Conservation (phyloP, 1,140 invertebrate genomes). For the Diachasma alloeum region DNA sequence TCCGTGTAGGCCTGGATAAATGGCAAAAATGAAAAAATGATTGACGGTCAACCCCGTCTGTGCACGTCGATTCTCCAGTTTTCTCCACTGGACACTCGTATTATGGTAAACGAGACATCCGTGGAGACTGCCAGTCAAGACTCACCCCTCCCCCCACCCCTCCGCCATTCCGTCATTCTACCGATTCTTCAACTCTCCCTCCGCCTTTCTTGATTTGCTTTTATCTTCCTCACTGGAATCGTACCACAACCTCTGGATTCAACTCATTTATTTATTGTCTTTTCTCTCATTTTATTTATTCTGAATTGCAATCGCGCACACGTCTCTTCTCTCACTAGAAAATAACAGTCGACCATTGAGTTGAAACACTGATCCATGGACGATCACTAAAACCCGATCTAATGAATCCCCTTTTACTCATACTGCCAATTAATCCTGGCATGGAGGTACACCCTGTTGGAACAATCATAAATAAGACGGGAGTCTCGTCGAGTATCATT, state of each 20-base stretch:
- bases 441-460: background rate
- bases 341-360: background rate
- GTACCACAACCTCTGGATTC: background rate
- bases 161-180: background rate
- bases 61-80: background rate
- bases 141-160: background rate
- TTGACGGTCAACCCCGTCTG: background rate
- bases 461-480: constrained; percentile 7
- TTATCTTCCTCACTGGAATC: background rate
- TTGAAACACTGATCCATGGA: background rate
- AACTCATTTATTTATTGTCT: constrained; percentile 4
- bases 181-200: background rate
- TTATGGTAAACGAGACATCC: constrained; percentile 20
- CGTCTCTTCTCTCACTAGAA: background rate
- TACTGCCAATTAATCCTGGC: constrained; percentile 5
- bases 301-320: background rate
- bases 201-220: background rate
- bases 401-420: background rate
- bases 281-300: background rate
- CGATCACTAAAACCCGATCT: background rate
- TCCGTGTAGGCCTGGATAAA: background rate
- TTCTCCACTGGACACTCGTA: background rate
- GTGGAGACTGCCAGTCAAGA: constrained; percentile 3
- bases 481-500: background rate
- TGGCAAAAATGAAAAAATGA: background rate